Base-by-base conservation (phyloP, 2,113 vertebrate species). In the Aythya baeri region DNA sequence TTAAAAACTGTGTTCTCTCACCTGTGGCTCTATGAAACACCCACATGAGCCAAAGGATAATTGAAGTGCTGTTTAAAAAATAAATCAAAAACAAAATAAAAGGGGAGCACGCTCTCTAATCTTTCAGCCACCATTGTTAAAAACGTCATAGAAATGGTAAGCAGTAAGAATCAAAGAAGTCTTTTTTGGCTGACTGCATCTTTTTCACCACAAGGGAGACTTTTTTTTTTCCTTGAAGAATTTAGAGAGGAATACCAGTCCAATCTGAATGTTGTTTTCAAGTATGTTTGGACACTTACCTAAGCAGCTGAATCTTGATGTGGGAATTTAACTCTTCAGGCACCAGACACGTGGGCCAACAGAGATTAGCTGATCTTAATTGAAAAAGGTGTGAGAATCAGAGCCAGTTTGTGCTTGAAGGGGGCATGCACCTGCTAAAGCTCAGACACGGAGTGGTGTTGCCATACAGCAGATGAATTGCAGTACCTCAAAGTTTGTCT, bases 391-490 rank as follows among this genome's bases (percentile, higher is more conserved):
- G 13, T 3, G 3, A 73, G 31, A 91, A 82, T 76, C 68, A 41
- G 62, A 55, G 71, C 27, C 9, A 3, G 3, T 92, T 83, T 81
- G 66, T 46, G 16, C 31, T 70, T 41, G 36, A 71, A 55, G n/a
- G 8, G 8, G 7, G 4, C 68, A 86, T 71, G 15, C 4, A 1
- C 16, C 62, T 17, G 9, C 41, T 9, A 9, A 36, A 71, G 11
- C 16, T 88, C 18, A 22, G 23, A 13, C 17, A 15, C 1, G 5
- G n/a, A 2, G 3, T 1, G 2, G 7, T 49, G 13, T 57, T 32
- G 52, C 17, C 4, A 1, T 27, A 4, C 2, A 13, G 83, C 26
- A 32, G 21, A 32, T 93, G 22, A 58, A 10, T 46, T 4, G 1
- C 17, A 29, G 6, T 43, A 44, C 11, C 10, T 13, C 32, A 61